Evolutionary conservation across 2,888 invertebrate genomes (phyloP).

Genomic region (Polylopha cassiicola): DNA sequence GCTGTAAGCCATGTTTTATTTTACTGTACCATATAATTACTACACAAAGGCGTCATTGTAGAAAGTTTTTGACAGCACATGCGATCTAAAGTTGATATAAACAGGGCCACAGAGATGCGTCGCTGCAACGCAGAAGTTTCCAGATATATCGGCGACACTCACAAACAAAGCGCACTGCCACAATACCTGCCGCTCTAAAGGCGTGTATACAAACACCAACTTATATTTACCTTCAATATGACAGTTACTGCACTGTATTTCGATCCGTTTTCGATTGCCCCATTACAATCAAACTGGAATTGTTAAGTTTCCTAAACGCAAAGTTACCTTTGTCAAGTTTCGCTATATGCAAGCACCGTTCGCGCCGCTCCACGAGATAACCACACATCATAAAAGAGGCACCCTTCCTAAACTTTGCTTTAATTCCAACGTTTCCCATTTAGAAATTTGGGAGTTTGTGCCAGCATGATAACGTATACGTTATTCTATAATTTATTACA

Average conservation of each 20-base stretch:
- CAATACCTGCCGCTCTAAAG: constrained; percentile 58
- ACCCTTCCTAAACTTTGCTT: constrained; percentile 63
- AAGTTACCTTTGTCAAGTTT: constrained; percentile 38
- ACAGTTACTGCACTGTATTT: constrained; percentile 27
- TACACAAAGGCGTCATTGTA: constrained; percentile 4
- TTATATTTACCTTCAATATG: constrained; percentile 30
- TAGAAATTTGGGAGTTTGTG: constrained; percentile 18
- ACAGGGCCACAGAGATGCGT: constrained; percentile 42
- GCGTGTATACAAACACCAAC: constrained; percentile 36
- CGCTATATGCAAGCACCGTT: constrained; percentile 32
- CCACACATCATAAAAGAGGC: constrained; percentile 70
- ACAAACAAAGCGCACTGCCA: constrained; percentile 65
- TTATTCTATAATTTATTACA: constrained; percentile 4
- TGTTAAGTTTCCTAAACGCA: constrained; percentile 35
- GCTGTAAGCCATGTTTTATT: constrained; percentile 1
- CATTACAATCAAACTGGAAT: constrained; percentile 25
- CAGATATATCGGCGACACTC: constrained; percentile 70
- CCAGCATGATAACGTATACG: constrained; percentile 11
- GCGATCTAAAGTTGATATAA: constrained; percentile 36
- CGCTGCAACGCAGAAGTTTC: constrained; percentile 61
- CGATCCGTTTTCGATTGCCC: constrained; percentile 40
- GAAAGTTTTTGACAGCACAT: constrained; percentile 23
- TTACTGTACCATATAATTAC: constrained; percentile 6
- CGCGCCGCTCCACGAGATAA: constrained; percentile 61
- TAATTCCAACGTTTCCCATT: constrained; percentile 61